Evolutionary conservation across 2,113 vertebrate species (phyloP), one percentile per base, ranked within the genome.

Genomic region (Haplotaxodon microlepis): DNA sequence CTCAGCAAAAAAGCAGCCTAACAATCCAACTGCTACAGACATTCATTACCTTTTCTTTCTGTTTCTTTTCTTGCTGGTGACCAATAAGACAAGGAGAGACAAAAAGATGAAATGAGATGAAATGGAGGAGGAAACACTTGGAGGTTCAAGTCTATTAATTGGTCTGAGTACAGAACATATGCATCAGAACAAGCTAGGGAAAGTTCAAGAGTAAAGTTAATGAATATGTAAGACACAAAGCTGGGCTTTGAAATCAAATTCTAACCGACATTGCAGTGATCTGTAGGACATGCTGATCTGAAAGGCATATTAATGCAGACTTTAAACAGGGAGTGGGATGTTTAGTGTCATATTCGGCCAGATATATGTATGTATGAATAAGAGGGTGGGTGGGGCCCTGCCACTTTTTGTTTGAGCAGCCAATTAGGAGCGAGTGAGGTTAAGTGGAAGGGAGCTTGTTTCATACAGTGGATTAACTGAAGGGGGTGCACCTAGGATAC

Each of bases 31-130:
- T 19, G 42, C 13, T 31, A 38, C 66, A 71, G 82, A 51, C 80
- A 85, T 47, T 82, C 73, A 12, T 90, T 95, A 96, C 95, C 95
- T 96, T 95, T 7, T 85, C 84, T 69, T 87, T 96, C 87, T 79
- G 92, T 90, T 82, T 94, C 88, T 93, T 92, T 82, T 90, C 92
- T 90, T 93, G 92, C 95, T 95, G 93, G 16, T 12, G 88, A 12
- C 54, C 89, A 89, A 78, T 73, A 86, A 91, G 79, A 93, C 13
- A 85, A 83, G 27, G 40, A 84, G 51, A 73, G 45, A 86, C 63
- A 90, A 86, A 82, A 63, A 16, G 82, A 84, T 90, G 84, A 89
- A 79, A 86, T 88, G 84, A 88, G 79, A 93, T 88, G 83, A 88
- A 86, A 90, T 36, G 40, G 66, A 73, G 63, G 83, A 56, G 10